Percentiles rank a stretch among this genome's conserved stretches.
Conservation (phyloP, 2,797 vertebrate species). For the Tenualosa thibaudeaui region DNA sequence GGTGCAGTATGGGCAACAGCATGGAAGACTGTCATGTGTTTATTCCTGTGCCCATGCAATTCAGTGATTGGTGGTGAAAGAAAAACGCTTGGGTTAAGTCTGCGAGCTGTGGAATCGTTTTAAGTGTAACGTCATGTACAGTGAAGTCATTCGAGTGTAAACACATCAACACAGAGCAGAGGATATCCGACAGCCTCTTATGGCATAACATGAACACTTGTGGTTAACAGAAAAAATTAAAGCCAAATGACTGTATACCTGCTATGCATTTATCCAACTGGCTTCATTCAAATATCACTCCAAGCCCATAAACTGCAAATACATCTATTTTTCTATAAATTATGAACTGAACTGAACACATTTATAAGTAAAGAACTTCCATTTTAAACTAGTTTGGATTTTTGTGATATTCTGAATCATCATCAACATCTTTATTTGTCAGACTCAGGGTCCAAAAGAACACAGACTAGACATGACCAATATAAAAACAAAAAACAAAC, state of each 20-base stretch:
- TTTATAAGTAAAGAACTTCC: too few relatives aligned
- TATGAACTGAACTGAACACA: too few relatives aligned
- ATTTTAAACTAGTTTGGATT: too few relatives aligned
- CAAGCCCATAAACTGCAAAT: neutral
- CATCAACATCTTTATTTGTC: too few relatives aligned
- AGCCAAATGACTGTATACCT: conserved; percentile 18
- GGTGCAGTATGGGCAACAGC: conserved; percentile 27
- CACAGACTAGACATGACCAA: too few relatives aligned
- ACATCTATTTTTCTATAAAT: too few relatives aligned
- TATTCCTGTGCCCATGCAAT: conserved; percentile 30
- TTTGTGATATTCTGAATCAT: too few relatives aligned
- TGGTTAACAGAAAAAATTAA: neutral
- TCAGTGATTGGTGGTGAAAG: conserved; percentile 30
- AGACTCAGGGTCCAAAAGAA: too few relatives aligned
- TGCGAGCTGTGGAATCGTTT: neutral
- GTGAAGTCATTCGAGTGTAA: conserved; percentile 13
- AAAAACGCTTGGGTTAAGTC: neutral
- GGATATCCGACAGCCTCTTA: conserved; percentile 3
- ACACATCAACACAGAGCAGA: neutral
- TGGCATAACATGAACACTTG: neutral
- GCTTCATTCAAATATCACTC: neutral
- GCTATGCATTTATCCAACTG: neutral
- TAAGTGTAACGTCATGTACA: conserved; percentile 18
- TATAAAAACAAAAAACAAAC: too few relatives aligned
- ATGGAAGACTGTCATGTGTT: conserved; percentile 30